Base-by-base conservation (phyloP, 2,797 vertebrate species). In the Poecile montanus region DNA sequence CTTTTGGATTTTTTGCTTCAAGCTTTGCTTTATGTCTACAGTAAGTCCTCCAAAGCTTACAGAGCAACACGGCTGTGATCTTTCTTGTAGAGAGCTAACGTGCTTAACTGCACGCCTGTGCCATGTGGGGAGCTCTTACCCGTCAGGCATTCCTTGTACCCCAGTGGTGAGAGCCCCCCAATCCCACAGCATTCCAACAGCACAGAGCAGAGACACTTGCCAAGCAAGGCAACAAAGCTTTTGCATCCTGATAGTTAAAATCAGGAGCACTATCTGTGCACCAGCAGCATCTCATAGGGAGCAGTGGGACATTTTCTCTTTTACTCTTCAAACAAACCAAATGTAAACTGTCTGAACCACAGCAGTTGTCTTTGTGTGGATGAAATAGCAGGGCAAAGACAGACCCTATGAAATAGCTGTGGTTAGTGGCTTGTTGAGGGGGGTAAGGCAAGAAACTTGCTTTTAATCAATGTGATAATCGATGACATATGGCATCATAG, bases 391-490 rank as follows among this genome's bases (percentile, higher is more conserved):
- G 94, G 95, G 95, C 96, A 97, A 96, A 96, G 76, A 97, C 91
- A 97, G 97, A 97, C 95, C 97, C 97, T 96, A 62, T 94, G 91
- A 98, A 98, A 98, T 98, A 98, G 90, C 97, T 99, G 98, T 97
- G 98, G 98, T 98, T 96, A 97, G 97, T 95, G 98, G 98, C 97
- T 98, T 98, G 94, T 85, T 66, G 68, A 78, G 30, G 80, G 61
- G 94, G 88, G 62, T 25, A 77, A 96, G 85, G 86, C 92, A 89
- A 98, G 96, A 97, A 97, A 97, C 93, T 98, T 13, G 63, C 97
- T 98, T 99, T 98, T 98, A 98, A 99, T 99, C 98, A 98, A 86
- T 93, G 93, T 97, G 97, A 97, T 98, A 98, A 98, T 98, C 88
- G 60, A 96, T 98, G 97, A 98, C 98, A 99, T 97, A 98, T 93